phyloP scores from a whole-genome alignment of 2,888 invertebrate genomes.

The Limnephilus auricula region DNA sequence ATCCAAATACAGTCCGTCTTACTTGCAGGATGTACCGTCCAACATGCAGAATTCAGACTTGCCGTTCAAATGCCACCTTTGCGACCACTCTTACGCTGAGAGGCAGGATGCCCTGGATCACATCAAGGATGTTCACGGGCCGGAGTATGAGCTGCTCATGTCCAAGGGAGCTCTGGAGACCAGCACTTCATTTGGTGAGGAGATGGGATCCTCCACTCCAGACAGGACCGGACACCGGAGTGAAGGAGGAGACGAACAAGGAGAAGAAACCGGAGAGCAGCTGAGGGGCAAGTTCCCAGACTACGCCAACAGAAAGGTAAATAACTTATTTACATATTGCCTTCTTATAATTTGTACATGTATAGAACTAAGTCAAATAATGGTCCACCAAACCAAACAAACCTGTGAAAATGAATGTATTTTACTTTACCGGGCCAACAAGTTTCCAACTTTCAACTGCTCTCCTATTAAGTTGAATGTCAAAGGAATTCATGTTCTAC shows the following conservation, averaged over 20 bases:
- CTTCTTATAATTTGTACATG: too few species aligned
- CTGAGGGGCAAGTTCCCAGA: slow-evolving; percentile 90
- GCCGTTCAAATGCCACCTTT: slow-evolving; percentile 95
- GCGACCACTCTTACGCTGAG: slow-evolving; percentile 90
- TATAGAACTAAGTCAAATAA: too few species aligned
- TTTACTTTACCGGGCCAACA: too few species aligned
- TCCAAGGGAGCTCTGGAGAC: slow-evolving; percentile 87
- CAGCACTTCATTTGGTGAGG: slow-evolving; percentile 72
- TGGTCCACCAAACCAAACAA: too few species aligned
- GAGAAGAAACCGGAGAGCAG: slow-evolving; percentile 83
- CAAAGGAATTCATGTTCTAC: too few species aligned
- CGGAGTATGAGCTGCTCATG: slow-evolving; percentile 89
- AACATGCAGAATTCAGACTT: slow-evolving; percentile 77
- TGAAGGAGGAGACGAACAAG: slow-evolving; percentile 77
- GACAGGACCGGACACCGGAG: slow-evolving; percentile 68
- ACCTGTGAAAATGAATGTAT: too few species aligned
- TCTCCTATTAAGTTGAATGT: too few species aligned
- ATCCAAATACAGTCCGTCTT: slow-evolving; percentile 62
- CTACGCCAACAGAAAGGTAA: slow-evolving; percentile 90
- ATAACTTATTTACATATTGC: slow-evolving; percentile 49
- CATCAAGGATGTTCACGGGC: slow-evolving; percentile 84
- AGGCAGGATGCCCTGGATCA: slow-evolving; percentile 90
- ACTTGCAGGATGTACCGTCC: slow-evolving; percentile 55
- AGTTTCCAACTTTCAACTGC: too few species aligned
- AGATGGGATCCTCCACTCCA: slow-evolving; percentile 62